Evolutionary conservation across 2,113 vertebrate species (phyloP), one percentile per base, ranked within the genome.

Genomic region (Centrocercus urophasianus): DNA sequence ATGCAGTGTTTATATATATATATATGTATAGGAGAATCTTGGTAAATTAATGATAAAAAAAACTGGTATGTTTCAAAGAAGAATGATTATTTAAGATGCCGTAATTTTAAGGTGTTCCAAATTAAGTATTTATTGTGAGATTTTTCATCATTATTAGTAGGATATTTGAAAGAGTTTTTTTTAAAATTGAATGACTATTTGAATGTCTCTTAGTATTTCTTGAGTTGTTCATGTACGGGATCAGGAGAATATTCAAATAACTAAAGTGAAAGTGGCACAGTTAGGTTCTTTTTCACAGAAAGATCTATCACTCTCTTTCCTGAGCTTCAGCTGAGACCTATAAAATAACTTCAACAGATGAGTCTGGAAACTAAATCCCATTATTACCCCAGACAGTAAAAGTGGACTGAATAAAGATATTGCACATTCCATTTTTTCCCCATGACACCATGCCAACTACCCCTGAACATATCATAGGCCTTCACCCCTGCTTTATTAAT

Each of bases 311-410:
- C 59, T 80, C 63, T 85, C 67, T 59, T 56, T 77, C 67, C 36
- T 6, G 2, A 77, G 38, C 60, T n/a, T 59, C 59, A 73, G 77
- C 50, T 56, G 69, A 86, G 56, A 83, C 60, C 60, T 83, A 88
- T 91, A 96, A 95, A 96, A 96, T n/a, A 95, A 32, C 85, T 88
- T 86, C 43, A 94, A 83, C 42, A 77, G 59, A 93, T 67, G 72
- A 94, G 38, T 32, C 38, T 83, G 42, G 52, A 90, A 93, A 86
- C 67, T 85, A 86, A 90, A 93, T 11, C 6, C 28, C 60, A 90
- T 91, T 91, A 91, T 96, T 93, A 88, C 47, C 88, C 36, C 0
- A 47, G 90, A 83, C 79, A 93, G 82, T 91, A 85, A 89, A 95
- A 94, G 67, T 71, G 79, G 88, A 88, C 92, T 59, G 85, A 91